phyloP scores from a whole-genome alignment of 2,113 vertebrate genomes.

The Prietella phreatophila region DNA sequence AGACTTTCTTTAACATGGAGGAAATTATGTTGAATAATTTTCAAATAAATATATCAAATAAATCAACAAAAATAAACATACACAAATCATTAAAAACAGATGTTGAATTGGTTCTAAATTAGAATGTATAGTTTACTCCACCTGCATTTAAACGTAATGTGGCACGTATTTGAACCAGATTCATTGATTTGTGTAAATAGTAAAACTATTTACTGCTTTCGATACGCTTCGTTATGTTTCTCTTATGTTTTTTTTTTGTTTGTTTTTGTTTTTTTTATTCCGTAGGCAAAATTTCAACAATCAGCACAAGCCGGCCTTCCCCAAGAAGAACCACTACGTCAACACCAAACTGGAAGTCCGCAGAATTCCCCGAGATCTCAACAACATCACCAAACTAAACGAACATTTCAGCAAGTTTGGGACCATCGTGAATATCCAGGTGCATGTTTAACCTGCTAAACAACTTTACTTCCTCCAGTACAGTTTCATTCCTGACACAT shows the following conservation, averaged over 20 bases:
- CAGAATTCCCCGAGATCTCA: constrained; percentile 91
- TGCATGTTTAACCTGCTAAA: constrained; percentile 52
- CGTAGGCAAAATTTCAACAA: constrained; percentile 85
- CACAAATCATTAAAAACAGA: neutral
- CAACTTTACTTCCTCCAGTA: neutral
- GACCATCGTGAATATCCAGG: constrained; percentile 98
- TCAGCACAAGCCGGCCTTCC: constrained; percentile 85
- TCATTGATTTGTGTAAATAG: neutral
- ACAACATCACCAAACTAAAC: constrained; percentile 95
- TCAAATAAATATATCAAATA: neutral
- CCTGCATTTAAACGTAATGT: too few relatives aligned
- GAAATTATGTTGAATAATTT: neutral
- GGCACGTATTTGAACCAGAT: neutral
- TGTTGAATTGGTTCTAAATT: neutral
- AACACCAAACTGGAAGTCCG: constrained; percentile 96
- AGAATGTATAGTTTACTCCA: too few relatives aligned
- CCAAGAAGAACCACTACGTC: constrained; percentile 87
- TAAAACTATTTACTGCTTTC: neutral
- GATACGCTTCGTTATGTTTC: neutral
- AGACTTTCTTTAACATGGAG: neutral
- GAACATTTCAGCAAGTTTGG: constrained; percentile 99
- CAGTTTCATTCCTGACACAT: neutral
- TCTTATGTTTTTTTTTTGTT: neutral
- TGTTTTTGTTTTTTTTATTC: constrained; percentile 3
- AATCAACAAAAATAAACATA: neutral